Evolutionary conservation across 2,888 invertebrate genomes (phyloP).

Genomic region (Eristalinus sepulchralis): DNA sequence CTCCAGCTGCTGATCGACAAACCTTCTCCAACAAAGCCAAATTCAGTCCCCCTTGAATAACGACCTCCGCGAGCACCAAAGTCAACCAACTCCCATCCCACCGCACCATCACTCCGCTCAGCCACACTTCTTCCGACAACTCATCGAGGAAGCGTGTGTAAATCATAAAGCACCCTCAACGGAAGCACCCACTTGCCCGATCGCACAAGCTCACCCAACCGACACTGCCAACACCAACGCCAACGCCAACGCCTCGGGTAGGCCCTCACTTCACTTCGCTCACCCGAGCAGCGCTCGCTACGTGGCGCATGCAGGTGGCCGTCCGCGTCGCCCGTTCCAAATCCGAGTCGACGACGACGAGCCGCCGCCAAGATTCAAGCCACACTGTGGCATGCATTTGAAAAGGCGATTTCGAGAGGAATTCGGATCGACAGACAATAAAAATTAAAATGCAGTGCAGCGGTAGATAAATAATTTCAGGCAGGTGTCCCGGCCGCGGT

Average conservation of each 20-base stretch:
- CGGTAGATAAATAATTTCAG: constrained; percentile 33
- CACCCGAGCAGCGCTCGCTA: not conserved
- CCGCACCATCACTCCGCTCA: no score
- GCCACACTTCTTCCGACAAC: not conserved
- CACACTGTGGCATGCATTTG: not conserved
- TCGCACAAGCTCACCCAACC: constrained; percentile 16
- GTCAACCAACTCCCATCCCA: no score
- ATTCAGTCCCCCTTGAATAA: no score
- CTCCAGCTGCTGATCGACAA: no score
- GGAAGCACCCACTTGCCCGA: constrained; percentile 16
- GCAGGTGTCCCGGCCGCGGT: constrained; percentile 29
- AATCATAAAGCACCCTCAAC: constrained; percentile 6
- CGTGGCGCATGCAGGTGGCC: not conserved
- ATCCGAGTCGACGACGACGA: not conserved
- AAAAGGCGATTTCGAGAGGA: constrained; percentile 28
- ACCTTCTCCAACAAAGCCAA: no score
- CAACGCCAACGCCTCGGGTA: constrained; percentile 3
- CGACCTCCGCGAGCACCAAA: no score
- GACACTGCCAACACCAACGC: not conserved
- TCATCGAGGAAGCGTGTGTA: not conserved
- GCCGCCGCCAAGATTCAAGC: not conserved
- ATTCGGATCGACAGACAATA: constrained; percentile 38
- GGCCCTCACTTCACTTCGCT: not conserved
- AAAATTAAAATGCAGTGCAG: constrained; percentile 41
- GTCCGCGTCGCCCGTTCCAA: not conserved